Evolutionary conservation across 2,888 invertebrate species (phyloP).

Genomic region (Brachypalpus laphriformis): DNA sequence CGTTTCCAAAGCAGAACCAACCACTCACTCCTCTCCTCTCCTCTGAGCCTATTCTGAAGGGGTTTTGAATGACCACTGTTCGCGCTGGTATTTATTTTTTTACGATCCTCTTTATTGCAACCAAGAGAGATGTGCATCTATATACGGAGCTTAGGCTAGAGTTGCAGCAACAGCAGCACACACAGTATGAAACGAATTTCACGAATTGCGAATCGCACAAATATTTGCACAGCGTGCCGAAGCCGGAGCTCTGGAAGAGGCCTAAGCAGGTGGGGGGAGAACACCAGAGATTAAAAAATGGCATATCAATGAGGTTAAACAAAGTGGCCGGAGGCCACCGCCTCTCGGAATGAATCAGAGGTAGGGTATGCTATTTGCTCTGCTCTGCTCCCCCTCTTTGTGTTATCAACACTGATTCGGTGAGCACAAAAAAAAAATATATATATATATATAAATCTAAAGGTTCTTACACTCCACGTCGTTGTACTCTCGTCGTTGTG

Average conservation of each 20-base stretch:
- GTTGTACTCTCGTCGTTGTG: conserved; percentile 8
- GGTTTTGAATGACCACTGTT: conserved; percentile 42
- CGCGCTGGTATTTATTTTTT: conserved; percentile 50
- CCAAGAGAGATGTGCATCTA: conserved; percentile 40
- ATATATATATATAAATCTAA: conserved; percentile 33
- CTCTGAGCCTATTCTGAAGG: conserved; percentile 21
- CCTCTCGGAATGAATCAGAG: conserved; percentile 67
- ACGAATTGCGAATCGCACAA: conserved; percentile 68
- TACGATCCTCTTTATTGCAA: conserved; percentile 49
- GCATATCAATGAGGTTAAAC: conserved; percentile 72
- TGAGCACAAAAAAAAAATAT: conserved; percentile 27
- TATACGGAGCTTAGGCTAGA: conserved; percentile 28
- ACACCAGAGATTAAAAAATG: conserved; percentile 48
- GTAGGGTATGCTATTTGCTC: conserved; percentile 47
- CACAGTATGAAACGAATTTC: conserved; percentile 44
- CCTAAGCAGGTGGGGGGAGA: conserved; percentile 2
- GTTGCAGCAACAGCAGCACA: conserved; percentile 26
- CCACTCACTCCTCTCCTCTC: background rate
- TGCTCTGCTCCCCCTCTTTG: conserved; percentile 27
- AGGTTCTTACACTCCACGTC: conserved; percentile 48
- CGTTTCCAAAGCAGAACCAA: conserved; percentile 13
- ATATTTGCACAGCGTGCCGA: conserved; percentile 51
- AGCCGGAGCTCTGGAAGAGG: background rate
- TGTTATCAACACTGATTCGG: conserved; percentile 68
- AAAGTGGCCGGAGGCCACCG: conserved; percentile 65